Evolutionary conservation across 2,113 vertebrate genomes (phyloP).

Genomic region (Malurus alboscapulatus): DNA sequence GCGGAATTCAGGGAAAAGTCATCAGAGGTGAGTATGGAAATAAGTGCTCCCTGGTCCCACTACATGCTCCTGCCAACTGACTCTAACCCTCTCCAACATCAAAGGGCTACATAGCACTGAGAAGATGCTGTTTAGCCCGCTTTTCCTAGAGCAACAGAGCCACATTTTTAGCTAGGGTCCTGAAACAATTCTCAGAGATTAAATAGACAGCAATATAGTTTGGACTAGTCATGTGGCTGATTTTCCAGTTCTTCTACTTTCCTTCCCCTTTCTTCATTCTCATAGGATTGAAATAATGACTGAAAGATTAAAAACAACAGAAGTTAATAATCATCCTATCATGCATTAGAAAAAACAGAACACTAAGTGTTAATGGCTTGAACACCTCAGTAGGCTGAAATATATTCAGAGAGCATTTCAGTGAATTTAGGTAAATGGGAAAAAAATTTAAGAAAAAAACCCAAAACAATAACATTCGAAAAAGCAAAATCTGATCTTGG

Average conservation of each 20-base stretch:
- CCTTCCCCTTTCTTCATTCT: background rate
- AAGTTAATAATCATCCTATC: constrained; percentile 8
- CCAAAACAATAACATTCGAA: background rate
- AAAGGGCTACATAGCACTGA: background rate
- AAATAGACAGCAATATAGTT: background rate
- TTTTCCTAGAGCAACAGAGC: background rate
- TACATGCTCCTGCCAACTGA: background rate
- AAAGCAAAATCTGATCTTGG: constrained; percentile 49
- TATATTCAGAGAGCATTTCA: background rate
- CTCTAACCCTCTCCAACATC: background rate
- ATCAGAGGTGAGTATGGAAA: background rate
- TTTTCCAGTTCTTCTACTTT: background rate
- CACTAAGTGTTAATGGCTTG: background rate
- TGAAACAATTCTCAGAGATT: background rate
- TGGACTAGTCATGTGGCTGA: background rate
- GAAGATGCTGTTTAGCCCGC: background rate
- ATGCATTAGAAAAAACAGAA: background rate
- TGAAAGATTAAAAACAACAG: constrained; percentile 24
- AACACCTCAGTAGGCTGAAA: constrained; percentile 10
- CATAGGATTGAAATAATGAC: constrained; percentile 11
- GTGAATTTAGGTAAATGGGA: constrained; percentile 22
- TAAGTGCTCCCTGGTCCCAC: background rate
- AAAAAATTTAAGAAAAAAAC: background rate
- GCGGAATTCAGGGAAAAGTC: background rate
- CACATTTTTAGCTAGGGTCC: background rate